phyloP scores from a whole-genome alignment of 2,888 invertebrate genomes.

The Luperina nickerlii region DNA sequence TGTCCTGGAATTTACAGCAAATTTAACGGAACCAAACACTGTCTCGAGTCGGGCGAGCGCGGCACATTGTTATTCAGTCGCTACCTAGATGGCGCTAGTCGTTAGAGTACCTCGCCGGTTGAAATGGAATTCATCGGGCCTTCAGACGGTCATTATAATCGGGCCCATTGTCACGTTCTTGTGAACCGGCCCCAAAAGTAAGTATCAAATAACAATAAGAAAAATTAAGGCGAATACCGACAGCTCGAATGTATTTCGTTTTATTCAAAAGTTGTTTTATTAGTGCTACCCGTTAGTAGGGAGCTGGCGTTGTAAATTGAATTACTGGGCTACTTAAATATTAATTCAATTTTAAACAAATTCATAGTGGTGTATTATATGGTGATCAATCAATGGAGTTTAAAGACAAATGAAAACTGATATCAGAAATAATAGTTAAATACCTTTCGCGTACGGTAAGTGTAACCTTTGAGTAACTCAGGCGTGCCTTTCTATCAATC shows the following conservation, averaged over 20 bases:
- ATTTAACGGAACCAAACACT: slow-evolving; percentile 58
- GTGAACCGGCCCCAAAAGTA: slow-evolving; percentile 60
- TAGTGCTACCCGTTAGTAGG: slow-evolving; percentile 18
- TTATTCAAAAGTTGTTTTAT: slow-evolving; percentile 56
- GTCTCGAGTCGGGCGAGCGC: slow-evolving; percentile 28
- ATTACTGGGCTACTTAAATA: not conserved
- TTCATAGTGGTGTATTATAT: not conserved
- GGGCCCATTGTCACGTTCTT: slow-evolving; percentile 67
- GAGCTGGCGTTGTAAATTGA: slow-evolving; percentile 11
- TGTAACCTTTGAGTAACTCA: slow-evolving; percentile 16
- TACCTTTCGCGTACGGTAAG: slow-evolving; percentile 12
- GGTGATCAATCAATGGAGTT: not conserved
- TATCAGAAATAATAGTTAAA: slow-evolving; percentile 23
- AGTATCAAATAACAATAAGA: slow-evolving; percentile 67
- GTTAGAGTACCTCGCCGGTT: slow-evolving; percentile 42
- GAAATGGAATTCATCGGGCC: slow-evolving; percentile 59
- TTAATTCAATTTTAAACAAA: too few species aligned
- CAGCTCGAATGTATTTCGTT: slow-evolving; percentile 46
- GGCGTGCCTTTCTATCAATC: slow-evolving; percentile 27
- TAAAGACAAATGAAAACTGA: slow-evolving; percentile 3
- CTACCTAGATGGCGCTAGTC: slow-evolving; percentile 63
- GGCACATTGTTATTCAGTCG: slow-evolving; percentile 53
- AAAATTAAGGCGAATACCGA: slow-evolving; percentile 63
- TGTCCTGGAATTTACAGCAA: slow-evolving; percentile 57
- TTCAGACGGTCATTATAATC: slow-evolving; percentile 65